These are phyloP conservation scores for Bimastos eiseni DNA, from an alignment of 2,888 invertebrate genomes.

Conservation along the genomic window DNA sequence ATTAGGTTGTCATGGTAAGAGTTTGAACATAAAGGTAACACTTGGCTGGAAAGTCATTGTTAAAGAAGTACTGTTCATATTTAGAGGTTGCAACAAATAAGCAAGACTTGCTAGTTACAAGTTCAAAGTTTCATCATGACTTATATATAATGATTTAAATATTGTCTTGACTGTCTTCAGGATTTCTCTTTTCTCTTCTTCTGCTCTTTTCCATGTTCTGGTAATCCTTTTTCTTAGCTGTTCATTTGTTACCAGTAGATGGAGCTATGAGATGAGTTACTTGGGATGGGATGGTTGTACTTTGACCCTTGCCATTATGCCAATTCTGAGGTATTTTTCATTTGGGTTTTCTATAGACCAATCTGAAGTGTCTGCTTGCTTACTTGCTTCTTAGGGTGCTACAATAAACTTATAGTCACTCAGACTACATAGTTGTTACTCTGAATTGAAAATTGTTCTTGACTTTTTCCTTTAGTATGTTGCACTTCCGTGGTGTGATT, in stretches of 20 bases:
- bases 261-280: not conserved
- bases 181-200: not conserved
- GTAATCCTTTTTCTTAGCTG: not conserved
- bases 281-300: too few species aligned
- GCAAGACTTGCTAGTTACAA: not conserved
- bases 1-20: not conserved
- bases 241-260: not conserved
- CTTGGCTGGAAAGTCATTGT: too few species aligned
- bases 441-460: not conserved
- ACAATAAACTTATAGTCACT: not conserved
- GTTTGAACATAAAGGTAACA: not conserved
- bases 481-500: not conserved
- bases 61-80: too few species aligned
- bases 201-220: not conserved
- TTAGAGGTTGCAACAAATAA: not conserved
- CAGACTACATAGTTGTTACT: not conserved
- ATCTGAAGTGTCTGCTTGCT: not conserved
- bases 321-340: not conserved
- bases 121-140: not conserved
- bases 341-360: not conserved
- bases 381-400: not conserved
- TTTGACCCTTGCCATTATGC: not conserved
- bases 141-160: not conserved
- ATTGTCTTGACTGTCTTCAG: too few species aligned
- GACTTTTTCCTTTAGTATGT: not conserved